These are phyloP conservation scores for Apis cerana DNA, from an alignment of 1,140 invertebrate species.

Conservation along the genomic window DNA sequence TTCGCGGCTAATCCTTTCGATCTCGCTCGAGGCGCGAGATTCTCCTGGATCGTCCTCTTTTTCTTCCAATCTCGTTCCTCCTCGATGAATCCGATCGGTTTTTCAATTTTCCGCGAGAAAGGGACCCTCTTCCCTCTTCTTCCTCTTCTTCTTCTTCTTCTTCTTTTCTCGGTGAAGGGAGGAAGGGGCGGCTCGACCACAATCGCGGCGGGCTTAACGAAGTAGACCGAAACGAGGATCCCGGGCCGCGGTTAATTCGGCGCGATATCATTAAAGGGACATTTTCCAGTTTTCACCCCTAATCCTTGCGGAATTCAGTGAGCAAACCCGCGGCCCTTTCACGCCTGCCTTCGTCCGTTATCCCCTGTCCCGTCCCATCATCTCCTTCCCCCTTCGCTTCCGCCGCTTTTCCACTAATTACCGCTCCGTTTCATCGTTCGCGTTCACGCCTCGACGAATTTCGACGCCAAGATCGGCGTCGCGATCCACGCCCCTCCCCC, in stretches of 20 bases:
- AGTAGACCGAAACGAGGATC: slow-evolving; percentile 58
- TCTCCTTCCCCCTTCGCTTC: slow-evolving; percentile 42
- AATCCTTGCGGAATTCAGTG: slow-evolving; percentile 80
- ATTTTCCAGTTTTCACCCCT: slow-evolving; percentile 81
- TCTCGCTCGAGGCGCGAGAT: neutral
- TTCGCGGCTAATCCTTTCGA: neutral
- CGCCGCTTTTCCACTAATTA: slow-evolving; percentile 77
- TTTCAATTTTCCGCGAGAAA: neutral
- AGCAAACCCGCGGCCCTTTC: slow-evolving; percentile 73
- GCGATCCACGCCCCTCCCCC: slow-evolving; percentile 13
- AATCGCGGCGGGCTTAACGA: slow-evolving; percentile 33
- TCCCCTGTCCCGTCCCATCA: slow-evolving; percentile 59
- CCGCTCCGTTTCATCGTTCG: slow-evolving; percentile 76
- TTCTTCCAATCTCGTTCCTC: neutral
- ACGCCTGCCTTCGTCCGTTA: slow-evolving; percentile 72
- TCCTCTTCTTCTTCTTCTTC: no score
- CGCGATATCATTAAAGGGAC: slow-evolving; percentile 79
- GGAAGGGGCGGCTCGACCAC: slow-evolving; percentile 16
- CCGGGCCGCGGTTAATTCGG: slow-evolving; percentile 72
- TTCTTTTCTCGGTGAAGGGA: neutral
- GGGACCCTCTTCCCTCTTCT: neutral
- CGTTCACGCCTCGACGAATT: slow-evolving; percentile 71
- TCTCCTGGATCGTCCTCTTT: neutral
- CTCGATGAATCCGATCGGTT: neutral
- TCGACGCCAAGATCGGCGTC: slow-evolving; percentile 9